Evolutionary conservation across 2,113 vertebrate genomes (phyloP).

Genomic region (Todiramphus saurophagus): DNA sequence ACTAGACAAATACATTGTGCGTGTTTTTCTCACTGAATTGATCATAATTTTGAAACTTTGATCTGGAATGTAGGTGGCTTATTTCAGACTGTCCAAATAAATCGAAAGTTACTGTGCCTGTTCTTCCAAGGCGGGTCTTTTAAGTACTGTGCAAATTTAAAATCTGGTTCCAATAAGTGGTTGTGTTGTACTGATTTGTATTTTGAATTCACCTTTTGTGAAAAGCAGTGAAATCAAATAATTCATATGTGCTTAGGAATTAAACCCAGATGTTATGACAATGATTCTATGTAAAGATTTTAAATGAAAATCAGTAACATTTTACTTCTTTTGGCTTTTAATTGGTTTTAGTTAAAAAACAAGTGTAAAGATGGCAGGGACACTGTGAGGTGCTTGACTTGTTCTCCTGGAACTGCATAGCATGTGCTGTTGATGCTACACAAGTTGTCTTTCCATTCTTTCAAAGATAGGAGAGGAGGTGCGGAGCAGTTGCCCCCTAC

Average conservation of each 20-base stretch:
- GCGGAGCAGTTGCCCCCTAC: neutral
- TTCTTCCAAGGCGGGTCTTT: neutral
- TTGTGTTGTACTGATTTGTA: neutral
- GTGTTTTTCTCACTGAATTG: neutral
- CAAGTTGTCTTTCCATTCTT: neutral
- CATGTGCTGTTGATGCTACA: fast-evolving
- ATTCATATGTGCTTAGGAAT: neutral
- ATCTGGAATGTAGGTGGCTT: neutral
- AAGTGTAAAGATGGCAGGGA: neutral
- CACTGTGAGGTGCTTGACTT: neutral
- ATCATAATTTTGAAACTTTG: neutral
- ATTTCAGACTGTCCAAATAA: neutral
- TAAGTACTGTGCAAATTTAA: neutral
- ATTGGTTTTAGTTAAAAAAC: neutral
- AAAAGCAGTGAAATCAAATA: neutral
- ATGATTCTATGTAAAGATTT: neutral
- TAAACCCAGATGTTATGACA: neutral
- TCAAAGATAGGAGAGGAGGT: neutral
- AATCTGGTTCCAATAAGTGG: neutral
- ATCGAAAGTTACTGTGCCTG: neutral
- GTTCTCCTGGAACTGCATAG: neutral
- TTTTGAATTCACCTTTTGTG: neutral
- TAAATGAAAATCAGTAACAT: neutral
- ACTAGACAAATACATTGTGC: neutral
- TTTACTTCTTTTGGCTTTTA: neutral